Evolutionary conservation across 1,140 invertebrate genomes (phyloP), one percentile per base, ranked within the genome.

Genomic region (Lucilia cuprina): DNA sequence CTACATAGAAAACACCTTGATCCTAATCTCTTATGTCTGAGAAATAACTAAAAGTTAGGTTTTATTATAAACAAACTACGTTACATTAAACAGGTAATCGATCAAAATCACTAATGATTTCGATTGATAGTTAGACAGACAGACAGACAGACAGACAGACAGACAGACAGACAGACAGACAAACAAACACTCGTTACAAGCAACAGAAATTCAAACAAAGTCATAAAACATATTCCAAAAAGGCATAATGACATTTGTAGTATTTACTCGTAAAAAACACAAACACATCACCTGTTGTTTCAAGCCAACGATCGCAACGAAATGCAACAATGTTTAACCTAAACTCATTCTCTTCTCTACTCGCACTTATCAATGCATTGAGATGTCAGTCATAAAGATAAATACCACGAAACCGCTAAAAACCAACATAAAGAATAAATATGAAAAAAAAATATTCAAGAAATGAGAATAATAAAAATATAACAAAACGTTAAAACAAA

Each of bases 351-450:
- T 41, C 7, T 30, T 30, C 25, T 30, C 25, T 30, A 41, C 10
- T 41, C 41, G 41, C 10, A 8, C 55, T 12, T 60, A 17, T 70
- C 25, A 70, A 70, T 19, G 65, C 21, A 70, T 70, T 70, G 65
- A 70, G 65, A 70, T 12, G 19, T 70, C 55, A 17, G 14, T 60
- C 65, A 70, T 70, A 70, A 70, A 70, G 65, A 70, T 70, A 70
- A 70, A 70, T 70, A 21, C 65, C 65, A 70, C 65, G 65, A 70
- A 70, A 70, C 65, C 65, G 65, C 65, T 70, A 70, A 70, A 70
- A 70, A 70, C 65, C 25, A 70, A 70, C 65, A 70, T 70, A 21
- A 21, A 70, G n/a, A 70, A 70, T 10, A 70, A 70, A 70, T 70
- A 70, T 70, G 19, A 70, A 70, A 70, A 70, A 70, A 25, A 70